Evolutionary conservation across 2,888 invertebrate species (phyloP), one percentile per base, ranked within the genome.

Genomic region (Anarsia innoxiella): DNA sequence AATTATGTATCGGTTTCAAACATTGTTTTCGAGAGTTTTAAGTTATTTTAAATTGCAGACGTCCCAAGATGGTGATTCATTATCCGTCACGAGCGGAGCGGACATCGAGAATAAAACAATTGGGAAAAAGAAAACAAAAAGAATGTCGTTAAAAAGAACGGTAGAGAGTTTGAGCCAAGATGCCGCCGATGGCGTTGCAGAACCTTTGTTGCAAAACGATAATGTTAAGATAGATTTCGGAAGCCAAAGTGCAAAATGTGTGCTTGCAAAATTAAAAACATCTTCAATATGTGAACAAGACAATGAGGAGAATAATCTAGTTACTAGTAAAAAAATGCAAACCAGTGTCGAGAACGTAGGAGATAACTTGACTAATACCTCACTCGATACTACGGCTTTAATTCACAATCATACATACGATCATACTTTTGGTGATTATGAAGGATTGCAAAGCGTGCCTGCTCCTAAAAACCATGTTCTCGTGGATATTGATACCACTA

Each of bases 121-220:
- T 4, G 77, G 78, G 44, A 71, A 86, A 49, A 49, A 82, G 12
- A 88, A 88, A 65, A 65, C 63, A 1, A 85, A 83, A 51, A 73
- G 69, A 50, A 78, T 46, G 49, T 80, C 78, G 28, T 65, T 76
- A 12, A 86, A 80, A 54, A 67, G 66, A 42, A 83, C 74, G 49
- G 69, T 71, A 42, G 73, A 73, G 40, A 73, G 57, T 43, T 66
- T 74, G 3, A 74, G 71, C 36, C 62, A 67, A 19, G 84, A 83
- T 45, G 66, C 70, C 5, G 83, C 84, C 31, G 83, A 85, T 37
- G 64, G 73, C 14, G 79, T 77, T 36, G 66, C 72, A 42, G 82
- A 85, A 52, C 85, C 86, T 12, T 59, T 86, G 12, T 55, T 86
- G 15, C 72, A 77, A 53, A 73, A 68, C 40, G 74, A 74, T 12